phyloP scores from a whole-genome alignment of 2,888 invertebrate genomes.

The Hololepta plana region DNA sequence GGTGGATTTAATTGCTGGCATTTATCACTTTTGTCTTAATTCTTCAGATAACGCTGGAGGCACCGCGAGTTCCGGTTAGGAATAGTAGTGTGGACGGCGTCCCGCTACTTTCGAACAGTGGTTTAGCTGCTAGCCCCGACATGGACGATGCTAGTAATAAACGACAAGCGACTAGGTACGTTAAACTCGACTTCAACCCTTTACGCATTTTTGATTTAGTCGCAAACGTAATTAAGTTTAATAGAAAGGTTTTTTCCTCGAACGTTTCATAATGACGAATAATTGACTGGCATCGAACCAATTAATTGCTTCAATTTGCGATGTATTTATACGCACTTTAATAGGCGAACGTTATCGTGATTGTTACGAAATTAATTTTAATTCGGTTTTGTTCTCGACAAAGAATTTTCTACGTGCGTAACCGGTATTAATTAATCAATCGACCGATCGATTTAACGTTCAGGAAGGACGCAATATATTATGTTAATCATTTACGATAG shows the following conservation, averaged over 20 bases:
- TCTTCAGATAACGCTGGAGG: conserved; percentile 19
- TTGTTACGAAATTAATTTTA: too few species aligned
- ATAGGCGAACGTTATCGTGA: too few species aligned
- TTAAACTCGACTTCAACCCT: conserved; percentile 3
- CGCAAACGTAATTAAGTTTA: too few species aligned
- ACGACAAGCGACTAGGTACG: conserved; percentile 47
- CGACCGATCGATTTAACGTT: too few species aligned
- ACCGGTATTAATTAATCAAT: too few species aligned
- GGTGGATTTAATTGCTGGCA: too few species aligned
- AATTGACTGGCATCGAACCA: conserved; percentile 3
- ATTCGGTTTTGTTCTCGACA: too few species aligned
- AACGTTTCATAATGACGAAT: background rate
- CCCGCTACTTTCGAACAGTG: conserved; percentile 15
- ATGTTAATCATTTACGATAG: too few species aligned
- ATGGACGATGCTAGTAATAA: conserved; percentile 60
- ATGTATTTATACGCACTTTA: background rate
- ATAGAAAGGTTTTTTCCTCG: conserved; percentile 3
- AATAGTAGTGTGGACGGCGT: conserved; percentile 15
- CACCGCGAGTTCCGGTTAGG: conserved; percentile 19
- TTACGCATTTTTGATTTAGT: too few species aligned
- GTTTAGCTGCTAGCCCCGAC: conserved; percentile 32
- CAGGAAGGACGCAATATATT: too few species aligned
- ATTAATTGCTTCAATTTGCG: conserved; percentile 3
- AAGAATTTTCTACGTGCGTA: too few species aligned
- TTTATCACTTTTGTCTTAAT: background rate